These are phyloP conservation scores for Grammomys dolichurus DNA, from an alignment of 2,113 vertebrate species.

Conservation along the genomic window DNA sequence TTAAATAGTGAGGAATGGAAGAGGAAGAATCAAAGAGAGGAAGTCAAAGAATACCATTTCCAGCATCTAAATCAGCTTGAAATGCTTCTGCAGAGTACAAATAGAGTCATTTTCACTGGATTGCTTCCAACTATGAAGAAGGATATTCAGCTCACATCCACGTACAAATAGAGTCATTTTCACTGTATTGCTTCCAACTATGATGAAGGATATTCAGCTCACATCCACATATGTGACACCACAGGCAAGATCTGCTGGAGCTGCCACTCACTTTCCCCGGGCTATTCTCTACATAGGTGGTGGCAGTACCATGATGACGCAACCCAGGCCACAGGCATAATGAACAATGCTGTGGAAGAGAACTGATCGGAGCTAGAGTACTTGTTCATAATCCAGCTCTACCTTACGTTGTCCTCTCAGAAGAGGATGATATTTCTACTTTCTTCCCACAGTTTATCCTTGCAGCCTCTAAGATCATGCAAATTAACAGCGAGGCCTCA, in stretches of 20 bases:
- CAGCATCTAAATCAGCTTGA: neutral
- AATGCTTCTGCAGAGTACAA: neutral
- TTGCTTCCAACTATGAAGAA: neutral
- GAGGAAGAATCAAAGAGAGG: neutral
- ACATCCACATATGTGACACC: neutral
- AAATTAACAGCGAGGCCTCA: neutral
- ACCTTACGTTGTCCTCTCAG: neutral
- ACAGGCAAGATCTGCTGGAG: neutral
- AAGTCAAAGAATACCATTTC: neutral
- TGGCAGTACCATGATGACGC: neutral
- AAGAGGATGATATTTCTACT: neutral
- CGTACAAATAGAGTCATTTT: neutral
- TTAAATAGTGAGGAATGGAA: neutral
- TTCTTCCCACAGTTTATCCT: neutral
- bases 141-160: neutral
- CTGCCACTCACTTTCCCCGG: neutral
- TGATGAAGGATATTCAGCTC: neutral
- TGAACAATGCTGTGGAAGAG: no score
- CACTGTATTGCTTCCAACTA: neutral
- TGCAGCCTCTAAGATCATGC: neutral
- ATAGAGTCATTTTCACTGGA: neutral
- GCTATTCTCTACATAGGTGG: neutral
- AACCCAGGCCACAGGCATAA: neutral
- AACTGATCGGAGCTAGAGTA: neutral
- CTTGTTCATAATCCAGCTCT: neutral